phyloP scores from a whole-genome alignment of 2,888 invertebrate genomes.

The Agonopterix arenella region DNA sequence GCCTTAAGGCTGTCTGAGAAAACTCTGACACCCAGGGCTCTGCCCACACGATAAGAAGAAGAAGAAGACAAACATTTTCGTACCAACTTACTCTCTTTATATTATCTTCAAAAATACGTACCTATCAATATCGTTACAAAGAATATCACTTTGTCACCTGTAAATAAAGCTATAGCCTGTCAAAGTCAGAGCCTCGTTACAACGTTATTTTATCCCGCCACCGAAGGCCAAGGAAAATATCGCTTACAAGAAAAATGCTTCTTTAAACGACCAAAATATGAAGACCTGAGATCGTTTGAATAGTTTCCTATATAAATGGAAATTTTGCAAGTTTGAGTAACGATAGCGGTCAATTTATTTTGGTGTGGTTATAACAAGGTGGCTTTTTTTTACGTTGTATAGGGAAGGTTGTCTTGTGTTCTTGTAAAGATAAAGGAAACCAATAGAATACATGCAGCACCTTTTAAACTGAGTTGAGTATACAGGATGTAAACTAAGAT shows the following conservation, averaged over 20 bases:
- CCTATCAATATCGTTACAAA: slow-evolving; percentile 11
- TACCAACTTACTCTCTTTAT: too few species aligned
- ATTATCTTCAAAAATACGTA: background rate
- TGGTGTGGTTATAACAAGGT: slow-evolving; percentile 45
- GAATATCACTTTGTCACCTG: slow-evolving; percentile 37
- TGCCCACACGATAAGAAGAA: too few species aligned
- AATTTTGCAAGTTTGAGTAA: too few species aligned
- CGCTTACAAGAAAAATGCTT: slow-evolving; percentile 52
- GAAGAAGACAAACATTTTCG: too few species aligned
- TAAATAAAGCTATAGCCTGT: slow-evolving; percentile 47
- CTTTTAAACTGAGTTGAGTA: too few species aligned
- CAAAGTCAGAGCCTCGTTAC: slow-evolving; percentile 56
- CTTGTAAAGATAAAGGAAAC: too few species aligned
- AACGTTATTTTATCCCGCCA: slow-evolving; percentile 35
- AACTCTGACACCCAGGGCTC: too few species aligned
- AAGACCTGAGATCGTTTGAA: slow-evolving; percentile 25
- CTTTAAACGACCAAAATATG: slow-evolving; percentile 30
- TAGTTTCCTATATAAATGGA: slow-evolving; percentile 4
- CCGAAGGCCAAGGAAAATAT: slow-evolving; percentile 47
- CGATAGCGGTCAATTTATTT: slow-evolving; percentile 15
- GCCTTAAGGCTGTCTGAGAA: too few species aligned
- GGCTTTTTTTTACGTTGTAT: too few species aligned
- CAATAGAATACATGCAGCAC: too few species aligned
- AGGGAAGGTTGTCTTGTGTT: too few species aligned
- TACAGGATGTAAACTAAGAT: too few species aligned